Evolutionary conservation across 2,797 vertebrate genomes (phyloP).

Genomic region (Mallotus villosus): DNA sequence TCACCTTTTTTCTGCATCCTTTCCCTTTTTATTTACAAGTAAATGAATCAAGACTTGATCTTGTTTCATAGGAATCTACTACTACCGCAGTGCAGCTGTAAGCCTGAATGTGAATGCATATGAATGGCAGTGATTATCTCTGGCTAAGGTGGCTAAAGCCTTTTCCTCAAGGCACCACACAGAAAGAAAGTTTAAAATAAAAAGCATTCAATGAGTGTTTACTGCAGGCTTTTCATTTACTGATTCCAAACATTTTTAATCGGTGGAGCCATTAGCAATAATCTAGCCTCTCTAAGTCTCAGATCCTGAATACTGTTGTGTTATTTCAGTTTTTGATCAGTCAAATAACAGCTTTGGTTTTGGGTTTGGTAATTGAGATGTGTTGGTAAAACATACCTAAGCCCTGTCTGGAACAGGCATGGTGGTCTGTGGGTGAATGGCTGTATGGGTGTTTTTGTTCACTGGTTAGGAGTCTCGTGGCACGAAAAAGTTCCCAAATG

Average conservation of each 20-base stretch:
- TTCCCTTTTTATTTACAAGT: background rate
- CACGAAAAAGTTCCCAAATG: slow-evolving; percentile 34
- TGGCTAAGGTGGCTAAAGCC: background rate
- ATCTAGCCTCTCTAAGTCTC: slow-evolving; percentile 40
- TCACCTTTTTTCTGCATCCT: background rate
- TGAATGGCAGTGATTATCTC: background rate
- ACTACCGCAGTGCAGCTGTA: too few relatives aligned
- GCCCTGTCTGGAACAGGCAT: slow-evolving; percentile 25
- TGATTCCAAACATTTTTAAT: slow-evolving; percentile 16
- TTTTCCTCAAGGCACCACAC: slow-evolving; percentile 17
- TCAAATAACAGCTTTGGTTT: slow-evolving; percentile 47
- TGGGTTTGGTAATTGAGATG: slow-evolving; percentile 43
- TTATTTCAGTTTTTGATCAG: slow-evolving; percentile 47
- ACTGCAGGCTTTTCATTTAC: slow-evolving; percentile 8
- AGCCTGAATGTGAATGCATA: background rate
- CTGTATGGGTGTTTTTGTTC: background rate
- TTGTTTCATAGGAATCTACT: too few relatives aligned
- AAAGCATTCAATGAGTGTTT: slow-evolving; percentile 26
- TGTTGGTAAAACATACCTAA: slow-evolving; percentile 39
- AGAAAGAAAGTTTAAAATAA: slow-evolving; percentile 15
- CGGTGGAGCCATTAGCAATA: slow-evolving; percentile 55
- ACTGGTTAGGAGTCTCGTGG: slow-evolving; percentile 31
- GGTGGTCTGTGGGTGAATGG: slow-evolving; percentile 52
- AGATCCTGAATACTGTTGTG: slow-evolving; percentile 42
- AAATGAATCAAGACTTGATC: background rate